phyloP scores from a whole-genome alignment of 2,888 invertebrate genomes.

The Hirtodrosophila histrioides region DNA sequence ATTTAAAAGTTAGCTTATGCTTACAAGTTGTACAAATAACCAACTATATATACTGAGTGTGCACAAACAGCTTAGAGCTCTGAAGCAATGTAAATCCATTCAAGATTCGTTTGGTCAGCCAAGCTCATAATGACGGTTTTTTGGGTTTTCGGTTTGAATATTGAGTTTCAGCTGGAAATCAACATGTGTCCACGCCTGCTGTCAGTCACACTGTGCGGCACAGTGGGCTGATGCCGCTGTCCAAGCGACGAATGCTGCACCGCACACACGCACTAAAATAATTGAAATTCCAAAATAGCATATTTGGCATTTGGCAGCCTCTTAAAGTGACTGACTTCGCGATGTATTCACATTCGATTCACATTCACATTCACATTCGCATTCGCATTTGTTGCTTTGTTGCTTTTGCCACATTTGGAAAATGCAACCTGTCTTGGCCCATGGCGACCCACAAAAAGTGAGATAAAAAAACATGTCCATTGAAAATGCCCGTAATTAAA shows the following conservation, averaged over 20 bases:
- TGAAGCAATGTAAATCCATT: slow-evolving; percentile 4
- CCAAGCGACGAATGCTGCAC: slow-evolving; percentile 21
- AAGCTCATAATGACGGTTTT: slow-evolving; percentile 63
- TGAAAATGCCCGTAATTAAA: slow-evolving; percentile 73
- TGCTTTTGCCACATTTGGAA: slow-evolving; percentile 54
- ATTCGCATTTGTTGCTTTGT: slow-evolving; percentile 42
- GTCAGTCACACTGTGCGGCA: slow-evolving; percentile 61
- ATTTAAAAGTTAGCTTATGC: too few relatives aligned
- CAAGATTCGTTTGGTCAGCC: slow-evolving; percentile 57
- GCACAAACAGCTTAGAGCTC: too few relatives aligned
- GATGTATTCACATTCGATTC: slow-evolving; percentile 25
- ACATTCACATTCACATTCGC: slow-evolving; percentile 12
- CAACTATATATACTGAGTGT: too few relatives aligned
- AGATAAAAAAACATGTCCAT: slow-evolving; percentile 50
- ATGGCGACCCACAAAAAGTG: slow-evolving; percentile 72
- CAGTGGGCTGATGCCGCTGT: slow-evolving; percentile 52
- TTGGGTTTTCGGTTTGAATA: slow-evolving; percentile 28
- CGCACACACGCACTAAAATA: slow-evolving; percentile 48
- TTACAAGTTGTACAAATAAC: too few relatives aligned
- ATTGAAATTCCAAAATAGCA: slow-evolving; percentile 69
- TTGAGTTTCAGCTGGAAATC: slow-evolving; percentile 37
- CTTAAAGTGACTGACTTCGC: slow-evolving; percentile 41
- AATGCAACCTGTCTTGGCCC: slow-evolving; percentile 74
- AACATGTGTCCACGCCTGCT: slow-evolving; percentile 63
- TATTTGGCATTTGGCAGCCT: slow-evolving; percentile 62